Evolutionary conservation across 2,113 vertebrate species (phyloP), one percentile per base, ranked within the genome.

Genomic region (Microcebus griseorufus): DNA sequence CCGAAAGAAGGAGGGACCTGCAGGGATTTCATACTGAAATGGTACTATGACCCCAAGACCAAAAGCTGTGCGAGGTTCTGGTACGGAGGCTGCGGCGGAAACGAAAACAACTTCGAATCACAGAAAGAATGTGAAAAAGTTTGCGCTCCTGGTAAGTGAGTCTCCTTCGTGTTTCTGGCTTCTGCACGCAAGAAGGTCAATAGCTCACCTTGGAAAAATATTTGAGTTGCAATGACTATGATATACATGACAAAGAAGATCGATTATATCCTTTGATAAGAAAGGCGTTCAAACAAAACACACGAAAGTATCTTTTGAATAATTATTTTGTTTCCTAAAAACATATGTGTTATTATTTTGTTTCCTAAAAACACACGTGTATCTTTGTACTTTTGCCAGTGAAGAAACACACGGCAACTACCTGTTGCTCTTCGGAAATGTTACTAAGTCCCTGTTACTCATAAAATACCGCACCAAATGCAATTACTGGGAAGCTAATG

Each of bases 81-180:
- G 99, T 99, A 99, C 0, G 99, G 99, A 7, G 99, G 99, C 95
- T 99, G 99, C 0, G 99, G 99, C 0, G 99, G 99, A 51, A 99
- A 99, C 3, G 98, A 99, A 90, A 99, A 99, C 98, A 99, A 99
- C 97, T 99, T 99, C 22, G 58, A 98, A 45, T 99, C 99, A 0
- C 99, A 99, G 93, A 98, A 99, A 88, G 98, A 99, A 97, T 99
- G 99, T 98, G 98, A 99, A 98, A 99, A 98, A 69, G 85, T 99
- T 53, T 99, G 99, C 95, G n/a, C 96, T 76, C 83, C 98, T 90
- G 99, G 99, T 99, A 95, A 99, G 98, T 53, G 17, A 1, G 0
- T 0, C 0, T n/a, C 2, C 64, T 37, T 6, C 9, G 42, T 20
- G 32, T 8, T 1, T 16, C 0, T 0, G 32, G 34, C 39, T 34